Evolutionary conservation across 2,113 vertebrate genomes (phyloP).

Genomic region (Hydrolagus affinis): DNA sequence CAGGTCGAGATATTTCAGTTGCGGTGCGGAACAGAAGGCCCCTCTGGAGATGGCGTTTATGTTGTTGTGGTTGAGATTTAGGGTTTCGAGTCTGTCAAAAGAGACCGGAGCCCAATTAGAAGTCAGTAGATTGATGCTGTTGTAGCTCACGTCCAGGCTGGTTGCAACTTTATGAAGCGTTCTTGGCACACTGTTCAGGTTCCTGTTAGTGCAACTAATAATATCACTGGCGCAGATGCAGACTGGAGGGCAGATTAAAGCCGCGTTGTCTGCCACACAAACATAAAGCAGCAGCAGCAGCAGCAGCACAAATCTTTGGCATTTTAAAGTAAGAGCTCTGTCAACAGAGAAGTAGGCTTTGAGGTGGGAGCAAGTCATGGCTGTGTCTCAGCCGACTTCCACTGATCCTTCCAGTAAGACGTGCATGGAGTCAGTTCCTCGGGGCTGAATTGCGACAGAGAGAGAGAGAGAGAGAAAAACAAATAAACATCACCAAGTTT

Average conservation of each 20-base stretch:
- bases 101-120: constrained; percentile 56
- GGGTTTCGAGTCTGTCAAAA: constrained; percentile 54
- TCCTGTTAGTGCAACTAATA: constrained; percentile 63
- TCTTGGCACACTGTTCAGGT: constrained; percentile 59
- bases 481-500: constrained; percentile 38
- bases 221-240: constrained; percentile 77
- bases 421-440: constrained; percentile 36
- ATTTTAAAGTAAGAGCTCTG: constrained; percentile 40
- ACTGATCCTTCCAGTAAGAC: constrained; percentile 40
- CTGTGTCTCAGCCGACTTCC: constrained; percentile 42
- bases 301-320: constrained; percentile 46
- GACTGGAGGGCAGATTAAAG: constrained; percentile 56
- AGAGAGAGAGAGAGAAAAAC: constrained; percentile 44
- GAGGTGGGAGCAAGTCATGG: constrained; percentile 50
- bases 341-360: constrained; percentile 31
- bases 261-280: constrained; percentile 42
- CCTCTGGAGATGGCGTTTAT: constrained; percentile 54
- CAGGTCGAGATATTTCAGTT: constrained; percentile 65
- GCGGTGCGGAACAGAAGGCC: constrained; percentile 54
- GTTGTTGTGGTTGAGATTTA: constrained; percentile 63
- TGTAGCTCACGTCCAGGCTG: constrained; percentile 72
- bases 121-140: constrained; percentile 54
- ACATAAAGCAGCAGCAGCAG: constrained; percentile 47
- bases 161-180: constrained; percentile 58
- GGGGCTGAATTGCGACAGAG: constrained; percentile 39